A percentile compares a stretch with the other conserved stretches of the same genome.
phyloP scores from a whole-genome alignment of 2,888 invertebrate species.

The Spicauda simplicius region DNA sequence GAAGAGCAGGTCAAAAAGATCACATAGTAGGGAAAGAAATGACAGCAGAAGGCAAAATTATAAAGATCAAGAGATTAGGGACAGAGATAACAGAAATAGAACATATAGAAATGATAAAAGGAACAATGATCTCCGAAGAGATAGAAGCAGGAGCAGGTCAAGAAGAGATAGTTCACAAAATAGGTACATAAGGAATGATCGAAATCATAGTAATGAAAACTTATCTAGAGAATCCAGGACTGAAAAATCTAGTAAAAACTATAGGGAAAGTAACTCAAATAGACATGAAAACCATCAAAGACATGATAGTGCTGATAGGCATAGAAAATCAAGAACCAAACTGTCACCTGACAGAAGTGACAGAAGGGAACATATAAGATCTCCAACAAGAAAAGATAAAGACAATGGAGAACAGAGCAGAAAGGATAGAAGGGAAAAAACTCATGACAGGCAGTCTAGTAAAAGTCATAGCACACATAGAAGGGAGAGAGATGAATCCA shows the following conservation, averaged over 20 bases:
- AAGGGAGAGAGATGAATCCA: conserved; percentile 18
- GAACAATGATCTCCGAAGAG: conserved; percentile 56
- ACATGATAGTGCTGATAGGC: conserved; percentile 33
- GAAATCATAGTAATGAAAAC: conserved; percentile 33
- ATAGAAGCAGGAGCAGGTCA: conserved; percentile 56
- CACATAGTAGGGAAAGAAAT: conserved; percentile 47
- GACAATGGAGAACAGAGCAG: conserved; percentile 30
- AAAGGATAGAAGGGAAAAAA: conserved; percentile 37
- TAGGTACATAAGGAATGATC: conserved; percentile 33
- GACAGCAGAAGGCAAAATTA: conserved; percentile 54
- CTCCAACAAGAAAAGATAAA: conserved; percentile 36
- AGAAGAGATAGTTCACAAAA: conserved; percentile 38
- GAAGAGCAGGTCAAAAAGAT: conserved; percentile 46
- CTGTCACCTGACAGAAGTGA: conserved; percentile 40
- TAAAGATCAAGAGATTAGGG: conserved; percentile 42
- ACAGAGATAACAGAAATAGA: conserved; percentile 46
- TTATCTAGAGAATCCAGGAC: conserved; percentile 27
- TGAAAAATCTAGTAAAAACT: conserved; percentile 38
- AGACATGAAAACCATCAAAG: conserved; percentile 36
- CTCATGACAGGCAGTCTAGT: conserved; percentile 19
- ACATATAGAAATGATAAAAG: conserved; percentile 40
- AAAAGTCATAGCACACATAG: conserved; percentile 24
- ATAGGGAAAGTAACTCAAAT: conserved; percentile 35
- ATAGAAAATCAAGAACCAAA: conserved; percentile 3
- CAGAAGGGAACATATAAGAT: conserved; percentile 38